phyloP scores from a whole-genome alignment of 2,113 vertebrate genomes.

The Oryctolagus cuniculus region mOryCun1.1 NC_091435.1:8403001-8403500 shows the following conservation, averaged over 20 bases:
- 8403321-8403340: conserved; percentile 87
- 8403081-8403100: neutral
- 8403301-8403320: conserved; percentile 87
- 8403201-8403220: conserved; percentile 13
- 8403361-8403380: conserved; percentile 62
- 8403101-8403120: conserved; percentile 48
- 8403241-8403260: conserved; percentile 59
- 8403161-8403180: conserved; percentile 50
- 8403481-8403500: neutral
- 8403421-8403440: conserved; percentile 63
- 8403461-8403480: neutral
- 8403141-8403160: conserved; percentile 58
- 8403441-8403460: conserved; percentile 69
- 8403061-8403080: rapidly evolving
- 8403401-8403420: conserved; percentile 69
- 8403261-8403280: conserved; percentile 86
- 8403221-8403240: conserved; percentile 29
- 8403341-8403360: conserved; percentile 74
- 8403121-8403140: conserved; percentile 63
- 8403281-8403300: conserved; percentile 82
- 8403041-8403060: neutral
- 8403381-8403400: conserved; percentile 73
- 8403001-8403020: neutral
- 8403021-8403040: neutral
- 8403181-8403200: conserved; percentile 26